Conservation (phyloP, 2,797 vertebrate genomes). For the Sylvia borin region DNA sequence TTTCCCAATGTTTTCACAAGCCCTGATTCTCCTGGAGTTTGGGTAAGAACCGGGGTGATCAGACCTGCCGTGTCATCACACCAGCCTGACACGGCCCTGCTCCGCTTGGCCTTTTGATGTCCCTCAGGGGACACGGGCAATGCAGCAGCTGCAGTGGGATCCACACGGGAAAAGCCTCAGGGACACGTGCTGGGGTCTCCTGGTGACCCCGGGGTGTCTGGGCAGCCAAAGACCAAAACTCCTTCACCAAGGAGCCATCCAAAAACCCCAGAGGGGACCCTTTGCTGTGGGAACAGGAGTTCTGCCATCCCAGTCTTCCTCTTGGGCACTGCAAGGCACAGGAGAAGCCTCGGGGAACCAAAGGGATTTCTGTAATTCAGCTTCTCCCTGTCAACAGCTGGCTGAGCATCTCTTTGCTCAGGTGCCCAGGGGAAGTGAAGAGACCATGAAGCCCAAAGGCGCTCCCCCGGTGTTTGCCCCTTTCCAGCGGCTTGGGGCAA, state of each 20-base stretch:
- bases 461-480: not conserved
- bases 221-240: not conserved
- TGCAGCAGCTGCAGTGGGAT: accelerated
- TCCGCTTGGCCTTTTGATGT: not conserved
- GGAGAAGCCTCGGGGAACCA: accelerated
- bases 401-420: not conserved
- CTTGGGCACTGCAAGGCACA: not conserved
- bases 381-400: accelerated
- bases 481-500: not conserved
- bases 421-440: not conserved
- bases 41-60: not conserved
- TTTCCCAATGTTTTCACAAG: not conserved
- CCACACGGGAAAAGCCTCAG: not conserved
- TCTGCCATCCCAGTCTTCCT: accelerated
- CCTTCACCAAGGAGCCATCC: not conserved
- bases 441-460: not conserved
- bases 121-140: accelerated
- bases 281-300: accelerated
- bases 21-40: not conserved
- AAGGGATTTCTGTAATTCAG: not conserved
- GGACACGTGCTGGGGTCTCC: not conserved
- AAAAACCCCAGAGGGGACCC: not conserved
- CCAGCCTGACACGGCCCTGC: not conserved
- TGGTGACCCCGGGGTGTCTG: not conserved
- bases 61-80: accelerated